A percentile compares a stretch with the other conserved stretches of the same genome.
Evolutionary conservation across 2,113 vertebrate genomes (phyloP).

Genomic region (Albula glossodonta): DNA sequence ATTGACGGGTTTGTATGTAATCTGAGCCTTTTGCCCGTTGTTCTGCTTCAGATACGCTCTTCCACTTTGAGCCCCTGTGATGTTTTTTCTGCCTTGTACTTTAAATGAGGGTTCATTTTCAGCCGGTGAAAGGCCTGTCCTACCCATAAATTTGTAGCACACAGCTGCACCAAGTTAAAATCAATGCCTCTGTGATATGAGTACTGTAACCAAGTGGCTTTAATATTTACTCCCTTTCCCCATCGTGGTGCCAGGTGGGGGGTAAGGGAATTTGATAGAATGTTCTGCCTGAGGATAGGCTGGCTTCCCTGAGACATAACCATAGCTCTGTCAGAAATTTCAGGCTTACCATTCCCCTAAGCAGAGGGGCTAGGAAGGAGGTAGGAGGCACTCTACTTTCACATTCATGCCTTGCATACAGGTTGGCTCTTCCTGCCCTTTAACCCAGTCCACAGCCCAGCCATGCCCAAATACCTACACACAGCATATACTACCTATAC

Average conservation of each 20-base stretch:
- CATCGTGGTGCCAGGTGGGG: constrained; percentile 7
- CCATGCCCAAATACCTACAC: too few species aligned
- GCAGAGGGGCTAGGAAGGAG: not conserved
- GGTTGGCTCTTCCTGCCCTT: too few species aligned
- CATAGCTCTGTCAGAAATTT: not conserved
- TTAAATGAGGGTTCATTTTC: not conserved
- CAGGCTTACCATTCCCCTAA: not conserved
- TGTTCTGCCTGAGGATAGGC: constrained; percentile 27
- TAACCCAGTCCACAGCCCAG: too few species aligned
- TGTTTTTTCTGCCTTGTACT: not conserved
- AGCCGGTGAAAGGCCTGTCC: not conserved
- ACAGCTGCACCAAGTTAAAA: constrained; percentile 33
- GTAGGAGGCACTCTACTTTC: too few species aligned
- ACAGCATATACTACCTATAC: too few species aligned
- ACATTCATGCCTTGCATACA: too few species aligned
- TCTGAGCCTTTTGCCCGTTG: constrained; percentile 29
- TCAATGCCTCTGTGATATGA: constrained; percentile 38
- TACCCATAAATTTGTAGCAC: constrained; percentile 24
- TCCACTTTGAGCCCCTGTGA: not conserved
- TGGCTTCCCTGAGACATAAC: constrained; percentile 7
- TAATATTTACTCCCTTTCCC: constrained; percentile 35
- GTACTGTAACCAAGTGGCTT: constrained; percentile 20
- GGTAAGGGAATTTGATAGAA: constrained; percentile 40
- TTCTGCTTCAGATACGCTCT: not conserved
- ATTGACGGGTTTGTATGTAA: constrained; percentile 37